These are phyloP conservation scores for Ancistrus triradiatus DNA, from an alignment of 2,113 vertebrate genomes.

Conservation along the genomic window DNA sequence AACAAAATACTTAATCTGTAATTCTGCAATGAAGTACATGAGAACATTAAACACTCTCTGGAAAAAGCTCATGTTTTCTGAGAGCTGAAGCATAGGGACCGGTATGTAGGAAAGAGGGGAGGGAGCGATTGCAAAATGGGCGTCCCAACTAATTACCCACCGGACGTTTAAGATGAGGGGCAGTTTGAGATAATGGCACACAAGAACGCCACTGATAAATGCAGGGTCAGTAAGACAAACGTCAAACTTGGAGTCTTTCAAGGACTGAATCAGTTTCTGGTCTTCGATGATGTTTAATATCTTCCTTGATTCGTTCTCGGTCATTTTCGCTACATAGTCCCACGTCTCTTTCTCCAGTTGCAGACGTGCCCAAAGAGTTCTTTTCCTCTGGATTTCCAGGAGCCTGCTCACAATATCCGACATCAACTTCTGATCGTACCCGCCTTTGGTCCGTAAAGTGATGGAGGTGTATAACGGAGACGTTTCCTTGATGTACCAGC, in stretches of 20 bases:
- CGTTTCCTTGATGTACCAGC: constrained; percentile 32
- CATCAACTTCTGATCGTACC: background rate
- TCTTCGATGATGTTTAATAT: constrained; percentile 40
- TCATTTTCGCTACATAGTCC: constrained; percentile 5
- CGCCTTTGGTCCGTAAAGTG: constrained; percentile 26
- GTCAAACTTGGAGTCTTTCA: constrained; percentile 42
- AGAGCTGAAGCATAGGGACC: constrained; percentile 16
- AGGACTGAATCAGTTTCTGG: constrained; percentile 23
- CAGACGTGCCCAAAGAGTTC: constrained; percentile 1
- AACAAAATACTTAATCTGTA: constrained; percentile 25
- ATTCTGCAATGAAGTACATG: background rate
- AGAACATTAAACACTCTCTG: constrained; percentile 33
- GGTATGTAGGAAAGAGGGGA: constrained; percentile 41
- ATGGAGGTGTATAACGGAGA: constrained; percentile 36
- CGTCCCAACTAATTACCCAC: constrained; percentile 49
- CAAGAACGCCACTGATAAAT: constrained; percentile 45
- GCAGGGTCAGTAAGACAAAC: constrained; percentile 50
- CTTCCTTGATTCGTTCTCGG: constrained; percentile 14
- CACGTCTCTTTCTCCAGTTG: background rate
- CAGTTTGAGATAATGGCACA: constrained; percentile 48
- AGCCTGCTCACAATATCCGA: background rate
- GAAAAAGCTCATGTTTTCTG: constrained; percentile 41
- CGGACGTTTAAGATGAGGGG: constrained; percentile 52
- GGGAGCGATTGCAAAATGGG: constrained; percentile 40
- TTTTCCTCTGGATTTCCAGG: background rate